These are phyloP conservation scores for Mylabris phalerata DNA, from an alignment of 1,140 invertebrate species.

Conservation along the genomic window DNA sequence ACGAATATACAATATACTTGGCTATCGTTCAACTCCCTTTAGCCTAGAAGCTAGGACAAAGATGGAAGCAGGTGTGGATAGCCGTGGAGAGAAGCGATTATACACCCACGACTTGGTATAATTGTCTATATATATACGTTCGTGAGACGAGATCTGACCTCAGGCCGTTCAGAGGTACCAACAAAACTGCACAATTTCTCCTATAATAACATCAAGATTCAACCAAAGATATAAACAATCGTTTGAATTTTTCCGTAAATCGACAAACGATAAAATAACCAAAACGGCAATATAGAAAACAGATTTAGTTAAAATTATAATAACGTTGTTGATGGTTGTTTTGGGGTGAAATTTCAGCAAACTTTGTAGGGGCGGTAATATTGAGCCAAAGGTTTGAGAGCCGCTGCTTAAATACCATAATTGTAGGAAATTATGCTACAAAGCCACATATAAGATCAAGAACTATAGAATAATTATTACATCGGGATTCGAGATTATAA, in stretches of 20 bases:
- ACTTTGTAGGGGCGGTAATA: no score
- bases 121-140: slow-evolving; percentile 29
- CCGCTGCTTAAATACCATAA: slow-evolving; percentile 25
- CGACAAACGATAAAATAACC: no score
- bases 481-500: slow-evolving; percentile 36
- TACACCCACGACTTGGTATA: slow-evolving; percentile 36
- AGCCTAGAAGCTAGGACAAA: slow-evolving; percentile 8
- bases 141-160: slow-evolving; percentile 35
- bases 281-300: no score
- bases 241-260: no score
- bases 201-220: no score
- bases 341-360: no score
- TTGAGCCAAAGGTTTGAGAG: slow-evolving; percentile 10
- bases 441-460: slow-evolving; percentile 29
- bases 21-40: not conserved
- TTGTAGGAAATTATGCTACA: slow-evolving; percentile 36
- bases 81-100: slow-evolving; percentile 31
- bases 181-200: slow-evolving; percentile 18
- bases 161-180: slow-evolving; percentile 31
- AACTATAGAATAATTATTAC: slow-evolving; percentile 36
- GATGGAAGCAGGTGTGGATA: slow-evolving; percentile 15
- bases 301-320: no score
- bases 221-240: no score
- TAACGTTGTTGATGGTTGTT: no score
- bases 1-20: not conserved